phyloP scores from a whole-genome alignment of 1,140 invertebrate genomes.

The Mercenaria mercenaria region DNA sequence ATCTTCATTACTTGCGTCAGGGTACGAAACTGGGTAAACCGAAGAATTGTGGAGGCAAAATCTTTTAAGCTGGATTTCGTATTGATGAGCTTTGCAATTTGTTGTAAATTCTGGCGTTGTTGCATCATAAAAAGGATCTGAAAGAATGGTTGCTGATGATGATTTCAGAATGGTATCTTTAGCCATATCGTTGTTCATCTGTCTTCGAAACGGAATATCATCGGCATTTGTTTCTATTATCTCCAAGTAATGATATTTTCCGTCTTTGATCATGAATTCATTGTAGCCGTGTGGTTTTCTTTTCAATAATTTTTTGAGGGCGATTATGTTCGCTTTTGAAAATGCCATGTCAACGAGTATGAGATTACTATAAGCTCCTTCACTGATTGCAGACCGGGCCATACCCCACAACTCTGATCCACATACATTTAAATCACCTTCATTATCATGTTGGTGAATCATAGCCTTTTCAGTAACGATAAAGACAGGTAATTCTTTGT shows the following conservation, averaged over 20 bases:
- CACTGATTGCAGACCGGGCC: constrained; percentile 3
- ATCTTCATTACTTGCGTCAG: not conserved
- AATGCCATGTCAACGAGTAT: not conserved
- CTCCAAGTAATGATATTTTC: not conserved
- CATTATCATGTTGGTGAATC: too few species aligned
- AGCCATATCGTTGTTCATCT: not conserved
- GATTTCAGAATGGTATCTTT: not conserved
- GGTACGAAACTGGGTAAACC: not conserved
- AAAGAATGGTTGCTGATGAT: not conserved
- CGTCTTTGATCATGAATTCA: not conserved
- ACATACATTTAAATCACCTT: not conserved
- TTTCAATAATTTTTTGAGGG: not conserved
- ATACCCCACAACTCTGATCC: constrained; percentile 39
- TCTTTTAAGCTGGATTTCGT: not conserved
- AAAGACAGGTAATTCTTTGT: not conserved
- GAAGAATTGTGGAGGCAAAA: not conserved
- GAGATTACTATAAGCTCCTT: not conserved
- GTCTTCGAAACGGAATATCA: not conserved
- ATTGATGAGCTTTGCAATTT: too few species aligned
- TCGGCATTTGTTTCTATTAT: not conserved
- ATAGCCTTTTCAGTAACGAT: not conserved
- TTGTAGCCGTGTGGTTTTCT: not conserved
- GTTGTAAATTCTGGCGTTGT: not conserved
- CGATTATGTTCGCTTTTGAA: not conserved
- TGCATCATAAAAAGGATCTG: not conserved